These are phyloP conservation scores for Dendronephthya gigantea DNA, from an alignment of 64 coral and sea anemone species.

Conservation along the genomic window DNA sequence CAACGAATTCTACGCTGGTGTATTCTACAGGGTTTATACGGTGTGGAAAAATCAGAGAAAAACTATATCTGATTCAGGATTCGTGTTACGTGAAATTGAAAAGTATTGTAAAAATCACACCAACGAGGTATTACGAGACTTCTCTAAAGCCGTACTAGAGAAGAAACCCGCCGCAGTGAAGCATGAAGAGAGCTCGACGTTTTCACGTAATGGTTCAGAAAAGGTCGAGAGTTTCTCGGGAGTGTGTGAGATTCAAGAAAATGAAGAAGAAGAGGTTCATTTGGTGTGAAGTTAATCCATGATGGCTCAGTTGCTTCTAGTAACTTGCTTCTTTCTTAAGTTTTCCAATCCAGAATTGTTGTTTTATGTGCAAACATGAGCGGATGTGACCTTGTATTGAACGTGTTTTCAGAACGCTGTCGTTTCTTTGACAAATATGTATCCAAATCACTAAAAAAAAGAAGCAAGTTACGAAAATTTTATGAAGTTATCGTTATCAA, in stretches of 20 bases:
- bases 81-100: constrained; percentile 83
- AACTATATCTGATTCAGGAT: constrained; percentile 82
- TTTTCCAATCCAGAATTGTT: no score
- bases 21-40: constrained; percentile 63
- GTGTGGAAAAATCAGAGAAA: constrained; percentile 96
- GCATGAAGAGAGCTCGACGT: constrained; percentile 54
- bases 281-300: constrained; percentile 40
- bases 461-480: no score
- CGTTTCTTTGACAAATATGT: no score
- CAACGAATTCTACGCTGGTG: constrained; percentile 63
- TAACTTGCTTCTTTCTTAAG: neutral
- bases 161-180: constrained; percentile 45
- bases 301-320: neutral
- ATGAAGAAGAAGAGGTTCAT: constrained; percentile 95
- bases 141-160: constrained; percentile 50
- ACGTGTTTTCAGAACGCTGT: no score
- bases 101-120: constrained; percentile 66
- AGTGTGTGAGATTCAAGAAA: constrained; percentile 76
- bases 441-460: no score
- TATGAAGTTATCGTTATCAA: no score
- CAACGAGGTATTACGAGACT: constrained; percentile 33
- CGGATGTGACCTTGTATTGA: no score
- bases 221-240: constrained; percentile 72
- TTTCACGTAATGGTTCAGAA: constrained; percentile 43
- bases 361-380: no score